Conservation (phyloP, 1,140 invertebrate genomes). For the Drosophila pandora region DNA sequence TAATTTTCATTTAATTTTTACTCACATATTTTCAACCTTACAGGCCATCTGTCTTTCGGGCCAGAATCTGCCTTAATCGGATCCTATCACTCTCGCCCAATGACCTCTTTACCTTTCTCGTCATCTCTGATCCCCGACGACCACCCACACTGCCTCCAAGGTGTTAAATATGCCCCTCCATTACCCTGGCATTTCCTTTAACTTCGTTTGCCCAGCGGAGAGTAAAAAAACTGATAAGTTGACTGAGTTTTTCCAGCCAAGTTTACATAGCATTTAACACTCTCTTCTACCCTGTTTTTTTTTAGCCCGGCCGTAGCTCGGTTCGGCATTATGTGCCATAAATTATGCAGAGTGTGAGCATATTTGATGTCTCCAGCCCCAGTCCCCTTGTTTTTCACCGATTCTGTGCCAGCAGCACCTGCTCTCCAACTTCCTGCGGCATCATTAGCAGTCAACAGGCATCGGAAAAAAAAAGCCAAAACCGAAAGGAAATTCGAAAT, state of each 20-base stretch:
- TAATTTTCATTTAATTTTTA: not conserved
- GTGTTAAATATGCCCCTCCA: slow-evolving; percentile 59
- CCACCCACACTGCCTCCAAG: slow-evolving; percentile 58
- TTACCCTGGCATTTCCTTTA: slow-evolving; percentile 30
- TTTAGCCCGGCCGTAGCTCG: slow-evolving; percentile 7
- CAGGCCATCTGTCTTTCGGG: not conserved
- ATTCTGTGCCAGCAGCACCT: slow-evolving; percentile 57
- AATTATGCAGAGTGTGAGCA: slow-evolving; percentile 76
- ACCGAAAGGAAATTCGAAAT: slow-evolving; percentile 17
- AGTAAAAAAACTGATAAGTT: slow-evolving; percentile 54
- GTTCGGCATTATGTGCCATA: slow-evolving; percentile 53
- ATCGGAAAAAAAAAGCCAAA: slow-evolving; percentile 28
- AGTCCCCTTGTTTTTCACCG: slow-evolving; percentile 1
- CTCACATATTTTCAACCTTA: too few relatives aligned
- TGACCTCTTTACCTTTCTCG: slow-evolving; percentile 34
- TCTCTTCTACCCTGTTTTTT: slow-evolving; percentile 15
- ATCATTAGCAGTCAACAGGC: slow-evolving; percentile 75
- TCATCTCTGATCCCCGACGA: slow-evolving; percentile 37
- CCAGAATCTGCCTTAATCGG: slow-evolving; percentile 11
- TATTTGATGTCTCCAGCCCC: slow-evolving; percentile 50
- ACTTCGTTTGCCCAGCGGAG: slow-evolving; percentile 45
- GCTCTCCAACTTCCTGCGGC: slow-evolving; percentile 57
- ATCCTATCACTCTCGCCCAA: slow-evolving; percentile 5
- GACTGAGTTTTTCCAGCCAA: slow-evolving; percentile 44
- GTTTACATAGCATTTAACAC: slow-evolving; percentile 72